These are phyloP conservation scores for Zeuzera pyrina DNA, from an alignment of 2,888 invertebrate species.

Conservation along the genomic window DNA sequence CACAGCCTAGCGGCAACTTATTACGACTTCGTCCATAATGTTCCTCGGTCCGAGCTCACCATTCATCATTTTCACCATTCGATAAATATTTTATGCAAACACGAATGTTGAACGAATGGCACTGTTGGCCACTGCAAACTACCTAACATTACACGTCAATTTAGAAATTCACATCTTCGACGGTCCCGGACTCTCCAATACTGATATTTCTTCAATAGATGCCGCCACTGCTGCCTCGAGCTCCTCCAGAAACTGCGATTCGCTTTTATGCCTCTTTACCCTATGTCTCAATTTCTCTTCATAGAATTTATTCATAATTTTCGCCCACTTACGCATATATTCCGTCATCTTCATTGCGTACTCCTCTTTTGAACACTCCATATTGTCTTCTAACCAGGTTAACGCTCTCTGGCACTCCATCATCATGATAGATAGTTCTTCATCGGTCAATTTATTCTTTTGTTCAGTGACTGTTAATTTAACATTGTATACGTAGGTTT, in stretches of 20 bases:
- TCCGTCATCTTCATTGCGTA: conserved; percentile 42
- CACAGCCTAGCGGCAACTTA: too few species aligned
- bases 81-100: too few species aligned
- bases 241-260: conserved; percentile 12
- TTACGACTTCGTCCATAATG: too few species aligned
- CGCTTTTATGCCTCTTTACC: conserved; percentile 30
- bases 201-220: too few species aligned
- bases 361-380: conserved; percentile 36
- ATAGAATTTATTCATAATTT: conserved; percentile 29
- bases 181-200: too few species aligned
- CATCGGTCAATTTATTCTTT: conserved; percentile 22
- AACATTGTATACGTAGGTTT: conserved; percentile 39
- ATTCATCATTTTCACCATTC: too few species aligned
- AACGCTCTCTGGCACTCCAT: conserved; percentile 33
- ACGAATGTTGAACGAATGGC: too few species aligned
- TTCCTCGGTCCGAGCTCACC: too few species aligned
- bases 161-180: too few species aligned
- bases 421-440: conserved; percentile 29
- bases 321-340: conserved; percentile 35
- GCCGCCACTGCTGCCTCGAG: conserved; percentile 20
- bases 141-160: too few species aligned
- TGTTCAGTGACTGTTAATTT: conserved; percentile 34
- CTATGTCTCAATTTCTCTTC: conserved; percentile 21
- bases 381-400: conserved; percentile 39
- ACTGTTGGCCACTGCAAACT: too few species aligned